A percentile compares a stretch with the other conserved stretches of the same genome.
Evolutionary conservation across 2,888 invertebrate genomes (phyloP).

Genomic region (Dexiosoma caninum): DNA sequence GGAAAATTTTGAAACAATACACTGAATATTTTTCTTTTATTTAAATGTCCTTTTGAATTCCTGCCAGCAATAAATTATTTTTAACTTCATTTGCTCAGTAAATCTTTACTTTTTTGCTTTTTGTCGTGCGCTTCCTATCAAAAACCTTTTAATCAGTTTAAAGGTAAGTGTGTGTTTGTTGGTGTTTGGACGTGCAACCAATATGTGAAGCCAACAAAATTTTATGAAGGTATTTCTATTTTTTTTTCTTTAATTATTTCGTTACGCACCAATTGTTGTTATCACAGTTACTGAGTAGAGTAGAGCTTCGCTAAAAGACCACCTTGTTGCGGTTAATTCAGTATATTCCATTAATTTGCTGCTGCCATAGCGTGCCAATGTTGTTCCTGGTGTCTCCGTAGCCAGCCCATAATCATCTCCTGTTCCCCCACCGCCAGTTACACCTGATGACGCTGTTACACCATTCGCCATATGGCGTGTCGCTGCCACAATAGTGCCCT

Average conservation of each 20-base stretch:
- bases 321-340: conserved; percentile 76
- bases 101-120: neutral
- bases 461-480: conserved; percentile 79
- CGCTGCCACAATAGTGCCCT: conserved; percentile 87
- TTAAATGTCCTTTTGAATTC: neutral
- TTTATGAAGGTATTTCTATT: neutral
- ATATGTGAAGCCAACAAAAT: neutral
- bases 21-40: no score
- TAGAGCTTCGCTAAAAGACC: conserved; percentile 90
- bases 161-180: neutral
- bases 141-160: conserved; percentile 48
- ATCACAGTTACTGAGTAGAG: conserved; percentile 92
- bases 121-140: neutral
- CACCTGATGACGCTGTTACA: conserved; percentile 35
- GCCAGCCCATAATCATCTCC: conserved; percentile 28
- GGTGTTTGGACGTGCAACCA: neutral
- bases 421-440: conserved; percentile 33
- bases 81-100: neutral
- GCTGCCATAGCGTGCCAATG: conserved; percentile 56
- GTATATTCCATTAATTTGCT: conserved; percentile 54
- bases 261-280: conserved; percentile 89
- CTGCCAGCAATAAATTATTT: conserved; percentile 7
- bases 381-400: conserved; percentile 51
- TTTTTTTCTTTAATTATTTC: conserved; percentile 19
- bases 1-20: no score